Percentiles rank a stretch among this genome's conserved stretches.
Conservation (phyloP, 2,113 vertebrate genomes). For the Seriola quinqueradiata region DNA sequence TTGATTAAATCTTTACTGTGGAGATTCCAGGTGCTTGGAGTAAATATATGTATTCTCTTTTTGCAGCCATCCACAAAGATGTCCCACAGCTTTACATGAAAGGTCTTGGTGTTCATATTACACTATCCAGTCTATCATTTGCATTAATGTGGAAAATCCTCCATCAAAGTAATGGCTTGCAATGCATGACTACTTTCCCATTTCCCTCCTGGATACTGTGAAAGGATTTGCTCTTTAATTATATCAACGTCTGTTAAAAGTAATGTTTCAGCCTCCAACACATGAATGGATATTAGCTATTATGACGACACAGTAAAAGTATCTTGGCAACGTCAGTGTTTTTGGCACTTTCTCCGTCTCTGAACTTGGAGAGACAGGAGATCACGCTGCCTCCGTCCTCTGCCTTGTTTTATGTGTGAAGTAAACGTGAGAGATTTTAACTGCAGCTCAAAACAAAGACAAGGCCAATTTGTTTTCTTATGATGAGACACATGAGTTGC, state of each 20-base stretch:
- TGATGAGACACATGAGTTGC: neutral
- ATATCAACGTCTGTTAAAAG: conserved; percentile 45
- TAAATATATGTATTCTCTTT: conserved; percentile 46
- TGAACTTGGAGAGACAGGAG: conserved; percentile 17
- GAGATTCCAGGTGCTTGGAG: conserved; percentile 39
- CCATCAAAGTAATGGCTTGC: conserved; percentile 52
- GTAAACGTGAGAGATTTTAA: conserved; percentile 18
- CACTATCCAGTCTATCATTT: conserved; percentile 43
- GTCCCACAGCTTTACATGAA: conserved; percentile 35
- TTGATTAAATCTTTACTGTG: conserved; percentile 39
- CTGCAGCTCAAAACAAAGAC: neutral
- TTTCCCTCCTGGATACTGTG: conserved; percentile 25
- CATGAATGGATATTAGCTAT: conserved; percentile 37
- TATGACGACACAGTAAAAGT: conserved; percentile 38
- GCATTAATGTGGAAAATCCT: conserved; percentile 67
- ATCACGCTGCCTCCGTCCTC: conserved; percentile 21
- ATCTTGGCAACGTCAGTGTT: conserved; percentile 43
- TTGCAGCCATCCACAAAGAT: conserved; percentile 54
- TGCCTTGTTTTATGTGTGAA: conserved; percentile 28
- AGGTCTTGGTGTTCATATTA: conserved; percentile 35
- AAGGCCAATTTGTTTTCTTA: neutral
- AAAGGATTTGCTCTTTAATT: conserved; percentile 44
- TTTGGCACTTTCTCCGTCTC: conserved; percentile 41
- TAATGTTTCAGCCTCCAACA: conserved; percentile 29
- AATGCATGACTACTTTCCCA: conserved; percentile 30